These are phyloP conservation scores for Crotalus adamanteus DNA, from an alignment of 2,797 vertebrate genomes.

Conservation along the genomic window DNA sequence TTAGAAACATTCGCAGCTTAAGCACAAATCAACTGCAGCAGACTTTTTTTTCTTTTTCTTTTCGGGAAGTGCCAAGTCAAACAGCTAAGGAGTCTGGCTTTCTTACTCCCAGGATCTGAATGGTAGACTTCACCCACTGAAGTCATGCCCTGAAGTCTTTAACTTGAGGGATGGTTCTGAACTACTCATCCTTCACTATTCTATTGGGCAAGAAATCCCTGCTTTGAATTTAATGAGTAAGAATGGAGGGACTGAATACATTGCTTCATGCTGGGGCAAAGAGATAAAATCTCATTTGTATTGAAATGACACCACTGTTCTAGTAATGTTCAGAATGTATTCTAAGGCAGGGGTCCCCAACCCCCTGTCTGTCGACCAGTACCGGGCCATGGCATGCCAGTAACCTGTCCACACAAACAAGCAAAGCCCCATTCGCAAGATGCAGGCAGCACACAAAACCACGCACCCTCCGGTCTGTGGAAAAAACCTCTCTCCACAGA, in stretches of 20 bases:
- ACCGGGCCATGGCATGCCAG: no score
- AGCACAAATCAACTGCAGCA: constrained; percentile 63
- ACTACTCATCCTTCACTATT: not conserved
- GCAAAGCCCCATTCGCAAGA: no score
- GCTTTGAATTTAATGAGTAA: constrained; percentile 11
- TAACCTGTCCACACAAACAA: no score
- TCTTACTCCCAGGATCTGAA: constrained; percentile 10
- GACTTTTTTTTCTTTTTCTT: constrained; percentile 36
- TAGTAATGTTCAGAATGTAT: not conserved
- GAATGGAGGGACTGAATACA: not conserved
- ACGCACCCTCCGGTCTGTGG: no score
- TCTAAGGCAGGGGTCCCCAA: no score
- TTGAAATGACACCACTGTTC: not conserved
- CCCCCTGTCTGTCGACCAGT: no score
- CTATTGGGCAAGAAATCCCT: not conserved
- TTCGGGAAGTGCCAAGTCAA: constrained; percentile 56
- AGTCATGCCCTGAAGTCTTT: constrained; percentile 1
- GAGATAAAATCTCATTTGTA: not conserved
- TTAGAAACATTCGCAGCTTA: constrained; percentile 66
- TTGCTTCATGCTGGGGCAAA: not conserved
- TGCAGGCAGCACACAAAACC: no score
- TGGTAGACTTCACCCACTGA: not conserved
- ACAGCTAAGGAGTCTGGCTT: not conserved
- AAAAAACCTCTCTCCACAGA: no score
- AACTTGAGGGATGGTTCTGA: constrained; percentile 4